A percentile compares a stretch with the other conserved stretches of the same genome.
These are phyloP conservation scores for Pseudoips prasinana DNA, from an alignment of 2,888 invertebrate genomes.

Conservation along the genomic window DNA sequence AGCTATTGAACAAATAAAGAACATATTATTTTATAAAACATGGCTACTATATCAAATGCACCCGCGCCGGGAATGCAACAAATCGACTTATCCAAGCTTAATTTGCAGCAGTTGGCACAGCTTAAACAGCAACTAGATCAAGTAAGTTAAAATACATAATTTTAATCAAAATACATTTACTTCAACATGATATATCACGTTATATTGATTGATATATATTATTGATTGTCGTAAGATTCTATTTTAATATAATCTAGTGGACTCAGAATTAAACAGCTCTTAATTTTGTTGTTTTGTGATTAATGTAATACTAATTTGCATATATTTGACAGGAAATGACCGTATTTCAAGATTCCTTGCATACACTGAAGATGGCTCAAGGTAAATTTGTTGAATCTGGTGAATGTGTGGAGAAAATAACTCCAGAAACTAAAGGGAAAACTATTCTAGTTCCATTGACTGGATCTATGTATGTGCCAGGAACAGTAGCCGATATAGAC, in stretches of 20 bases:
- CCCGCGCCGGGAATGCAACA: constrained; percentile 87
- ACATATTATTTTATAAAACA: constrained; percentile 44
- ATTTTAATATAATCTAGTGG: no score
- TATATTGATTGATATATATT: no score
- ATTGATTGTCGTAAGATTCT: no score
- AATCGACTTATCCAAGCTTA: constrained; percentile 91
- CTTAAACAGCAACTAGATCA: constrained; percentile 94
- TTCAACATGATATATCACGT: no score
- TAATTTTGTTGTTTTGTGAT: no score
- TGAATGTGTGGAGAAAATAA: constrained; percentile 91
- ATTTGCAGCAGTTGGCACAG: constrained; percentile 90
- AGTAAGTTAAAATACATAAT: constrained; percentile 63
- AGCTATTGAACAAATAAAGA: no score
- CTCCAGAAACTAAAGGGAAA: constrained; percentile 88
- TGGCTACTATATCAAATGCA: constrained; percentile 83
- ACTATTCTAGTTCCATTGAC: constrained; percentile 96
- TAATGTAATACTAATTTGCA: no score
- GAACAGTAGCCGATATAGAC: constrained; percentile 90
- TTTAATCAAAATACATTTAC: no score
- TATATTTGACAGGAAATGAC: constrained; percentile 86
- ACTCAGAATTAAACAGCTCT: no score
- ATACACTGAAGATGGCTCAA: constrained; percentile 94
- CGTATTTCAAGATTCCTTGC: constrained; percentile 94
- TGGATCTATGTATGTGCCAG: constrained; percentile 98
- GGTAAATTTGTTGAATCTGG: constrained; percentile 94